Evolutionary conservation across 23 tunicate species (phyloP), one percentile per base, ranked within the genome.

Genomic region (Trididemnum nubilum): DNA sequence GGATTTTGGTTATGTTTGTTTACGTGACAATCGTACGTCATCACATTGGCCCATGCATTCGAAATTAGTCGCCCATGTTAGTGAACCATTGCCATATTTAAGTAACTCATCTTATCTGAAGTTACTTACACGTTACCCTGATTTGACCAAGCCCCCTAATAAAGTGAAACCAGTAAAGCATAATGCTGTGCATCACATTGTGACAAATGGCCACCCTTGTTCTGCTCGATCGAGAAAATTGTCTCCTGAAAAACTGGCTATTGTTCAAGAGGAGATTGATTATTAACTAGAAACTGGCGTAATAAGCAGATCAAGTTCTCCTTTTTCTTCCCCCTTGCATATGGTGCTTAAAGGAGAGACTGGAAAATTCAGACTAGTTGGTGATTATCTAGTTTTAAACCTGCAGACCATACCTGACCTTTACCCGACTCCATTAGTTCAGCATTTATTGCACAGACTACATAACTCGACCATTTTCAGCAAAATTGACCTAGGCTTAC

Each of bases 401-500:
- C 26, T 21, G 0, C 51, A 34, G 38, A 71, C 86, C 34, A 33
- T 70, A 1, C 51, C 78, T 2, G 86, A 82, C 52, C 50, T 49
- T 23, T 82, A 70, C 51, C 86, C 86, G 0, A 71, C 54, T 51
- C 78, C 86, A 31, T 52, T 2, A 2, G 40, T 82, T 63, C 78
- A 82, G 54, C 36, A 51, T 71, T 82, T 69, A 44, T 82, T 71
- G 2, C 60, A 71, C 67, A 32, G 64, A n/a, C 54, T 82, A 33
- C 69, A 51, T 32, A 78, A 78, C 3, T 54, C 78, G 31, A 70
- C 49, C 0, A 26, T 82, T 70, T 82, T 71, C 30, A 51, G 69
- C 34, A 82, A 82, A 36, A 71, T 82, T 33, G 86, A 82, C 24
- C 86, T 82, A 36, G 57, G 86, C 67, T 2, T 82, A 82, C 36